Percentiles rank a stretch among this genome's conserved stretches.
Conservation (phyloP, 64 coral and sea anemone genomes). For the Pocillopora damicornis region DNA sequence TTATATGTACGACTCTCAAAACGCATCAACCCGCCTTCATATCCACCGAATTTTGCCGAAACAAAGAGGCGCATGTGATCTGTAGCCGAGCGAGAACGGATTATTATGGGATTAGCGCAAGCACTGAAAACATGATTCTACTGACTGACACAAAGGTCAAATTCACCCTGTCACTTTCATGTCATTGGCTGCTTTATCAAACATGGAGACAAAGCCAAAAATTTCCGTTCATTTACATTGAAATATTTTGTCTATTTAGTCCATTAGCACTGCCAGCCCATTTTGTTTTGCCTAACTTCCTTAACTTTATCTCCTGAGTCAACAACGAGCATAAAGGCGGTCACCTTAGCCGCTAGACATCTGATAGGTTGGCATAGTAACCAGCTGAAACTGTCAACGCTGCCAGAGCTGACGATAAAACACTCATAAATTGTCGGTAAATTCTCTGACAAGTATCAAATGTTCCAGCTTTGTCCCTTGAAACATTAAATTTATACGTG, state of each 20-base stretch:
- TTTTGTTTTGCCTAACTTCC: conserved; percentile 13
- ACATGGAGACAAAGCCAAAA: conserved; percentile 61
- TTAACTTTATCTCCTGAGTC: conserved; percentile 15
- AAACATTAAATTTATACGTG: background rate
- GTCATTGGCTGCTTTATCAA: conserved; percentile 62
- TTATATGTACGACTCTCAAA: conserved; percentile 18
- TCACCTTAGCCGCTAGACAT: background rate
- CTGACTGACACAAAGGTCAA: conserved; percentile 48
- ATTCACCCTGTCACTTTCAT: conserved; percentile 15
- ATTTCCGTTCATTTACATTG: conserved; percentile 85
- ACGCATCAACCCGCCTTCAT: conserved; percentile 39
- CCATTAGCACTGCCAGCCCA: conserved; percentile 68
- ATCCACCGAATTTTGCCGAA: conserved; percentile 42
- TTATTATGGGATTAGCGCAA: conserved; percentile 79
- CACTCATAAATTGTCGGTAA: conserved; percentile 24
- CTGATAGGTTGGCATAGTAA: conserved; percentile 6
- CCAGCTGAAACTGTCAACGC: background rate
- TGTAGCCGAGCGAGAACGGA: conserved; percentile 36
- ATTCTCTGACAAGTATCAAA: conserved; percentile 11
- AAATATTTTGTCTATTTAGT: conserved; percentile 81
- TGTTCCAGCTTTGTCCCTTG: background rate
- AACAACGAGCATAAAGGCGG: conserved; percentile 15
- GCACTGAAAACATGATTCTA: conserved; percentile 42
- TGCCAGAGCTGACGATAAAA: conserved; percentile 2
- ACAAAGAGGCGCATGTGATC: conserved; percentile 70